These are phyloP conservation scores for Chrysodeixis includens DNA, from an alignment of 2,888 invertebrate species.

Conservation along the genomic window DNA sequence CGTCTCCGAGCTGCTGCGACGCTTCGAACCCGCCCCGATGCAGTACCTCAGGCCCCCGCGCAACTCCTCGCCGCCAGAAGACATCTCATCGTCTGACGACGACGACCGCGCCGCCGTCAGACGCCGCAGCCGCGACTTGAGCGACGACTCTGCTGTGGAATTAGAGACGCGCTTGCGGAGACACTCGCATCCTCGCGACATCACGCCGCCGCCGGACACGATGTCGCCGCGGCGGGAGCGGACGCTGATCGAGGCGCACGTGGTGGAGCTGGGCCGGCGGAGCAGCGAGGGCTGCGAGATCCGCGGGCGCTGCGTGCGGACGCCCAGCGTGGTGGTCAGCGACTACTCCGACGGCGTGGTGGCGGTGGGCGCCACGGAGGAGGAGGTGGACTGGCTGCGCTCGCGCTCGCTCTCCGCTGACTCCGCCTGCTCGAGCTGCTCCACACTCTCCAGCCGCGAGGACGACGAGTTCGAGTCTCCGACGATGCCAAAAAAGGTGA, in stretches of 20 bases:
- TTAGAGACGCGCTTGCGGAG: constrained; percentile 84
- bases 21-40: constrained; percentile 84
- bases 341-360: constrained; percentile 93
- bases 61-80: constrained; percentile 80
- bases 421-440: constrained; percentile 93
- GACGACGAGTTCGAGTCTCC: constrained; percentile 89
- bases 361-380: constrained; percentile 83
- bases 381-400: constrained; percentile 84
- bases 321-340: constrained; percentile 96
- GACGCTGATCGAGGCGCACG: constrained; percentile 86
- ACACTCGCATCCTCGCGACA: constrained; percentile 82
- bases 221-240: constrained; percentile 82
- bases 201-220: constrained; percentile 80
- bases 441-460: constrained; percentile 93
- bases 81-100: constrained; percentile 85
- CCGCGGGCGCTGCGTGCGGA: constrained; percentile 91
- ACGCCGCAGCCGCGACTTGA: constrained; percentile 83
- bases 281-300: constrained; percentile 85
- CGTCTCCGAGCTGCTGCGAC: constrained; percentile 81
- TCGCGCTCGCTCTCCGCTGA: constrained; percentile 89
- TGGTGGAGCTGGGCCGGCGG: constrained; percentile 89
- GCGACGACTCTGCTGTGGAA: constrained; percentile 89
- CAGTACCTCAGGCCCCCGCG: constrained; percentile 85
- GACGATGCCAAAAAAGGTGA: constrained; percentile 86
- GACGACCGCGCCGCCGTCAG: constrained; percentile 85